Evolutionary conservation across 2,888 invertebrate species (phyloP).

Genomic region (Hydriomena furcata): DNA sequence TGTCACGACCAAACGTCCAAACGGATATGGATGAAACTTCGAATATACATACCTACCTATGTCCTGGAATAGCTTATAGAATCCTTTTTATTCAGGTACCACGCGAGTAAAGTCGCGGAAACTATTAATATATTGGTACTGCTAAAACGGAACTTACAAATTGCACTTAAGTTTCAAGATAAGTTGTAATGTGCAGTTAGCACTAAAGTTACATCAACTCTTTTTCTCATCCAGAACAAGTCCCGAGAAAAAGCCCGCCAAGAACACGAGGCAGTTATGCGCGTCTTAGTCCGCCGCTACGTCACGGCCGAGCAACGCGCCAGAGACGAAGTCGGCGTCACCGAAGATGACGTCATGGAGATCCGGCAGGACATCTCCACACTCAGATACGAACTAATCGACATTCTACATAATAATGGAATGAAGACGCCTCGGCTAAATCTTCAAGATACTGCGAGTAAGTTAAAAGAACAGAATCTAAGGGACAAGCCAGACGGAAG

Average conservation of each 20-base stretch:
- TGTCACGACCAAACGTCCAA: too few relatives aligned
- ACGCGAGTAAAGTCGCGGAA: too few relatives aligned
- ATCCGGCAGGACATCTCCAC: conserved; percentile 98
- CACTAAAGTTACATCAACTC: too few relatives aligned
- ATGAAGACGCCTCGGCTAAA: conserved; percentile 91
- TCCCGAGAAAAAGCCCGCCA: conserved; percentile 87
- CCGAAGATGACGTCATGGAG: conserved; percentile 99
- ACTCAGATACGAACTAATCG: conserved; percentile 95
- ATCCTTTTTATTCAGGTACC: too few relatives aligned
- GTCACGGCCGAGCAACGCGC: conserved; percentile 94
- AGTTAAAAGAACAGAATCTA: conserved; percentile 22
- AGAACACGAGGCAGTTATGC: conserved; percentile 93
- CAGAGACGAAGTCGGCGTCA: conserved; percentile 95
- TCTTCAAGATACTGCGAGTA: conserved; percentile 86
- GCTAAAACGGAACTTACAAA: too few relatives aligned
- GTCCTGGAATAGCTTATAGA: too few relatives aligned
- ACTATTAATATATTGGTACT: too few relatives aligned
- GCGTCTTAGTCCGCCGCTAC: conserved; percentile 94
- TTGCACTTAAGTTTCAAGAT: too few relatives aligned
- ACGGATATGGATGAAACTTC: too few relatives aligned
- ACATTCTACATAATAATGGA: conserved; percentile 94
- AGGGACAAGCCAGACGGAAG: too few relatives aligned
- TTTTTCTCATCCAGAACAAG: conserved; percentile 82
- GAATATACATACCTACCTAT: too few relatives aligned
- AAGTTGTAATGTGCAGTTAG: too few relatives aligned